phyloP scores from a whole-genome alignment of 1,140 invertebrate genomes.

The Atopsyche davidsoni region DNA sequence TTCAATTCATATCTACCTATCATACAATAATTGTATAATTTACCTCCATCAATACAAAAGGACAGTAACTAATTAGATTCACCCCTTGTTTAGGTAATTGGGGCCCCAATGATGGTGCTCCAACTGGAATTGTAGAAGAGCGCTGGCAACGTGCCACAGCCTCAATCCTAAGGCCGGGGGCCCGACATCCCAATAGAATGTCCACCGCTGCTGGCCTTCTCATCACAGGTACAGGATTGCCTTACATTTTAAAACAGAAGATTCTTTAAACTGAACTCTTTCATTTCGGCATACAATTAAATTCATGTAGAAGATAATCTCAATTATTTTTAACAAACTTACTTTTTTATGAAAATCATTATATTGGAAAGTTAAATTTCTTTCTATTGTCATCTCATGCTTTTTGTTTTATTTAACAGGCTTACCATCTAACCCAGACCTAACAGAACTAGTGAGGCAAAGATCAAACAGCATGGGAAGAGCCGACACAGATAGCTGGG shows the following conservation, averaged over 20 bases:
- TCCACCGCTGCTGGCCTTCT: conserved; percentile 43
- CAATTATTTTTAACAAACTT: too few relatives aligned
- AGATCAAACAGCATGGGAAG: conserved; percentile 43
- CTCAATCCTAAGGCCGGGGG: conserved; percentile 18
- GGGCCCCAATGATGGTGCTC: conserved; percentile 36
- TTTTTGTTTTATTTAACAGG: conserved; percentile 32
- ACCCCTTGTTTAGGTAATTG: conserved; percentile 18
- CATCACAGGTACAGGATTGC: conserved; percentile 39
- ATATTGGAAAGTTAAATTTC: too few relatives aligned
- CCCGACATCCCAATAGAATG: conserved; percentile 34
- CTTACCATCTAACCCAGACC: conserved; percentile 43
- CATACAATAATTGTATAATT: too few relatives aligned
- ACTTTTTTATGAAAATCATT: too few relatives aligned
- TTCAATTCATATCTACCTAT: too few relatives aligned
- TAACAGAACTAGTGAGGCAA: conserved; percentile 36
- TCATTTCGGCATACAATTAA: not conserved
- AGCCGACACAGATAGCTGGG: conserved; percentile 34
- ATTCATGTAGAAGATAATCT: too few relatives aligned
- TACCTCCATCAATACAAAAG: too few relatives aligned
- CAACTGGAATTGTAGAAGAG: conserved; percentile 28
- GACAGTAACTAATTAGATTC: not conserved
- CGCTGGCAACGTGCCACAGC: conserved; percentile 16
- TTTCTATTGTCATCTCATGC: too few relatives aligned
- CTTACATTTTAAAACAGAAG: not conserved
- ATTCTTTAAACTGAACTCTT: not conserved